These are phyloP conservation scores for Equus quagga DNA, from an alignment of 2,113 vertebrate species.

Conservation along the genomic window DNA sequence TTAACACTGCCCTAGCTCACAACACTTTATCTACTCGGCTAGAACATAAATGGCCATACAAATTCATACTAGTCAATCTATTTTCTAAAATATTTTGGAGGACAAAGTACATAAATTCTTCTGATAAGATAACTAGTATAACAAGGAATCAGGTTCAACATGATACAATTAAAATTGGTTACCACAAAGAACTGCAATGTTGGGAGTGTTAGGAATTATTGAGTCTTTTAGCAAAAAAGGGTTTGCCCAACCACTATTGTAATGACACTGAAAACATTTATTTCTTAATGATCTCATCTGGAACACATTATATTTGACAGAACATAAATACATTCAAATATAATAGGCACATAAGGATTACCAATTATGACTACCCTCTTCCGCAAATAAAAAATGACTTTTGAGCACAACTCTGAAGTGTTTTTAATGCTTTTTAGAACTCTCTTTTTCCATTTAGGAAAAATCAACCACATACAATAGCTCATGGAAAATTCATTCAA, in stretches of 20 bases:
- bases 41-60: background rate
- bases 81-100: conserved; percentile 28
- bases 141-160: background rate
- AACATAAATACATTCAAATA: conserved; percentile 61
- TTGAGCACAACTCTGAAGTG: conserved; percentile 54
- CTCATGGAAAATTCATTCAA: conserved; percentile 45
- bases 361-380: background rate
- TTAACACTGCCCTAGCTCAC: background rate
- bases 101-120: background rate
- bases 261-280: conserved; percentile 61
- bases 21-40: background rate
- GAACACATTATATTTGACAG: conserved; percentile 55
- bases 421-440: conserved; percentile 57
- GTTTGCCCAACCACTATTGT: background rate
- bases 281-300: conserved; percentile 73
- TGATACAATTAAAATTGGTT: conserved; percentile 42
- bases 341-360: conserved; percentile 69
- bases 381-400: conserved; percentile 70
- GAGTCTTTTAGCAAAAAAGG: conserved; percentile 4
- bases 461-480: conserved; percentile 23
- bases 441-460: conserved; percentile 17
- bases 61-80: background rate
- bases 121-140: background rate
- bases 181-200: conserved; percentile 2
- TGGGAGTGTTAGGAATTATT: background rate